These are phyloP conservation scores for Gortyna flavago DNA, from an alignment of 2,888 invertebrate genomes.

Conservation along the genomic window DNA sequence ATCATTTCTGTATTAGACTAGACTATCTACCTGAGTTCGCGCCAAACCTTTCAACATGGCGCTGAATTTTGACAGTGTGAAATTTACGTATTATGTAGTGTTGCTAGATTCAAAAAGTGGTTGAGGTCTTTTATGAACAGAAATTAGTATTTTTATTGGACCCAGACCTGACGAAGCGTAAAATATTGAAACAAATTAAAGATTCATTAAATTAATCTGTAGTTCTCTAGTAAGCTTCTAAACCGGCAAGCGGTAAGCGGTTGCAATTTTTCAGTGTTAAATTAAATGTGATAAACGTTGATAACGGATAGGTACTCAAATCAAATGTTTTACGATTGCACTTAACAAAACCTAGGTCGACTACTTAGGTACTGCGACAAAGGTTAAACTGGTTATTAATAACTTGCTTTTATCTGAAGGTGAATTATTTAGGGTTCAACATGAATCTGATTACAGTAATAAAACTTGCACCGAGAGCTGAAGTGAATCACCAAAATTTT, in stretches of 20 bases:
- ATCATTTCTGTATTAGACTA: background rate
- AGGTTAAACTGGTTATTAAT: slow-evolving; percentile 54
- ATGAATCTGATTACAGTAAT: slow-evolving; percentile 21
- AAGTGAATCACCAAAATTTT: background rate
- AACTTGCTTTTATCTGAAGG: slow-evolving; percentile 46
- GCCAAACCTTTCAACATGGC: slow-evolving; percentile 1
- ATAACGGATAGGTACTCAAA: slow-evolving; percentile 41
- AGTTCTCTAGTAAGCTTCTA: slow-evolving; percentile 6
- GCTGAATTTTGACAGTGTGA: background rate
- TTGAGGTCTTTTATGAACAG: background rate
- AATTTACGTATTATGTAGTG: background rate
- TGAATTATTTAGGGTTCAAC: slow-evolving; percentile 43
- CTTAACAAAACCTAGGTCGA: slow-evolving; percentile 59
- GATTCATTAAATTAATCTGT: background rate
- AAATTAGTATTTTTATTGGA: background rate
- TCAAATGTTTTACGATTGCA: slow-evolving; percentile 46
- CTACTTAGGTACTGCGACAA: slow-evolving; percentile 33
- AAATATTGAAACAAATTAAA: slow-evolving; percentile 18
- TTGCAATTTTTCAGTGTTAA: slow-evolving; percentile 38
- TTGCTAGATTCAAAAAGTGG: slow-evolving; percentile 2
- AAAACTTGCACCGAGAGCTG: slow-evolving; percentile 10
- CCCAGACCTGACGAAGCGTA: background rate
- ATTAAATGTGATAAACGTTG: slow-evolving; percentile 44
- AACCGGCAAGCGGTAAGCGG: slow-evolving; percentile 1
- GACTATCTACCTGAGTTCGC: background rate